A percentile compares a stretch with the other conserved stretches of the same genome.
Conservation (phyloP, 2,797 vertebrate genomes). For the Echiichthys vipera region DNA sequence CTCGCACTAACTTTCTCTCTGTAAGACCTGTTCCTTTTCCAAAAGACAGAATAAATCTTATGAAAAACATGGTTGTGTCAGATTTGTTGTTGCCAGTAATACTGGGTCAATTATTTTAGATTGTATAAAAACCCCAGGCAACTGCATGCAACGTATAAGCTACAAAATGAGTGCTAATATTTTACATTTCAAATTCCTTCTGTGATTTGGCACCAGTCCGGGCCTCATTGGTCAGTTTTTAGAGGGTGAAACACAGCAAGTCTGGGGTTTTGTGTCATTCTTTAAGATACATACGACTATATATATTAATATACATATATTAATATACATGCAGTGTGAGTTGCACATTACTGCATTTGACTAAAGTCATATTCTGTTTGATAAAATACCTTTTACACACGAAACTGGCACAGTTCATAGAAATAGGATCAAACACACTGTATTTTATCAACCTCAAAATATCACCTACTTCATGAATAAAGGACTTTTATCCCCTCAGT, state of each 20-base stretch:
- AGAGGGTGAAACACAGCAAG: neutral
- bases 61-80: constrained; percentile 46
- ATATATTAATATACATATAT: too few relatives aligned
- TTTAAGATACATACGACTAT: too few relatives aligned
- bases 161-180: constrained; percentile 4
- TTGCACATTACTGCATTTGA: neutral
- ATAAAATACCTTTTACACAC: neutral
- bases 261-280: too few relatives aligned
- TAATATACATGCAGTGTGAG: rapidly evolving
- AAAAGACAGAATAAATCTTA: constrained; percentile 26
- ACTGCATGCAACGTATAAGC: constrained; percentile 11
- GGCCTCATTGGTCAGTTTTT: neutral
- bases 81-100: constrained; percentile 53
- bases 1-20: constrained; percentile 37
- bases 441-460: neutral
- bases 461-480: constrained; percentile 12
- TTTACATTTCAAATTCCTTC: constrained; percentile 15
- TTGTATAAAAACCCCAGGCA: constrained; percentile 34
- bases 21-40: constrained; percentile 19
- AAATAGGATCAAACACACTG: neutral
- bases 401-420: neutral
- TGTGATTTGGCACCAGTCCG: neutral
- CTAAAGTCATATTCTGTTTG: neutral
- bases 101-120: constrained; percentile 56
- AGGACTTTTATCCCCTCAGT: neutral